Evolutionary conservation across 2,113 vertebrate genomes (phyloP).

Genomic region (Pyxicephalus adspersus): DNA sequence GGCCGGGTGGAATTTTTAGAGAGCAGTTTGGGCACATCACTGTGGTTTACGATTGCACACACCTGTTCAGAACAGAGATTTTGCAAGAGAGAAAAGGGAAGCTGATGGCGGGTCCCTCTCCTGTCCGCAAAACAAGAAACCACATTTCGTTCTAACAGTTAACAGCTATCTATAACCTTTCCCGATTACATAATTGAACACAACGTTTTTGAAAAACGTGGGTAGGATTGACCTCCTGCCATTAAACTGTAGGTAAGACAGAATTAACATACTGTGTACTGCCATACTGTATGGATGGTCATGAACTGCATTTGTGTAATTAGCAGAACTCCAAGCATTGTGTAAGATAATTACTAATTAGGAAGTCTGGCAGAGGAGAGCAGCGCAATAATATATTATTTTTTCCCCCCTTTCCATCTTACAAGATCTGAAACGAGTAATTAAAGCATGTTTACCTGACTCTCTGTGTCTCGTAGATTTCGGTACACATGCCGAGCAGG

Average conservation of each 20-base stretch:
- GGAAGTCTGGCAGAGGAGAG: slow-evolving; percentile 39
- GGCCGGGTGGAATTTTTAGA: slow-evolving; percentile 80
- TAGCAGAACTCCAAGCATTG: slow-evolving; percentile 50
- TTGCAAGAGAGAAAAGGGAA: slow-evolving; percentile 83
- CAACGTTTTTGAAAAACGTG: slow-evolving; percentile 84
- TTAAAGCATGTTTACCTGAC: slow-evolving; percentile 45
- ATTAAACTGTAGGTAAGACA: slow-evolving; percentile 78
- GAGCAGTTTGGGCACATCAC: slow-evolving; percentile 80
- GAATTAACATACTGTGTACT: slow-evolving; percentile 46
- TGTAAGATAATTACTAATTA: slow-evolving; percentile 56
- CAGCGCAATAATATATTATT: slow-evolving; percentile 27
- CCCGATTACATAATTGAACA: slow-evolving; percentile 84
- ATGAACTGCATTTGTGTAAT: slow-evolving; percentile 52
- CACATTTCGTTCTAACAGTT: slow-evolving; percentile 84
- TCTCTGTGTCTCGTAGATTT: neutral
- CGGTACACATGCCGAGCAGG: neutral
- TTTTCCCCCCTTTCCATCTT: slow-evolving; percentile 26
- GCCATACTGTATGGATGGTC: slow-evolving; percentile 51
- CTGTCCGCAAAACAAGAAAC: slow-evolving; percentile 80
- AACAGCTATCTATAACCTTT: slow-evolving; percentile 81
- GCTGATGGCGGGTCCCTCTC: slow-evolving; percentile 76
- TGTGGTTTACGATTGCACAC: slow-evolving; percentile 83
- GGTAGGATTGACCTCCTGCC: slow-evolving; percentile 76
- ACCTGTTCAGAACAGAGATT: slow-evolving; percentile 83
- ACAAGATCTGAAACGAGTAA: slow-evolving; percentile 41